These are phyloP conservation scores for Nomada flava DNA, from an alignment of 2,888 invertebrate species.

Conservation along the genomic window DNA sequence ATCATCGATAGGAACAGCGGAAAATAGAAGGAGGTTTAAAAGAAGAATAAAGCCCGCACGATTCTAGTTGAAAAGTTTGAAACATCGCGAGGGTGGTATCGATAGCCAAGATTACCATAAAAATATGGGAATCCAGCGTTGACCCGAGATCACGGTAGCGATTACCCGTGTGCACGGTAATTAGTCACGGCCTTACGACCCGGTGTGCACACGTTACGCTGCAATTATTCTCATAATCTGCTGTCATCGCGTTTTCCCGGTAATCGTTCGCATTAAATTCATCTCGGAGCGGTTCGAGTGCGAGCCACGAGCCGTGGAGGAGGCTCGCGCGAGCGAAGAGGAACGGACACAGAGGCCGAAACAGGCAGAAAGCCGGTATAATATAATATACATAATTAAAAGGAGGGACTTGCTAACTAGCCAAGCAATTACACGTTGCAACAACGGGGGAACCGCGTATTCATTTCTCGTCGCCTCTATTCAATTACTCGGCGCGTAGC, in stretches of 20 bases:
- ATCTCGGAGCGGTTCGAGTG: slow-evolving; percentile 32
- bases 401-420: slow-evolving; percentile 48
- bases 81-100: background rate
- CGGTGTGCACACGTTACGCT: slow-evolving; percentile 46
- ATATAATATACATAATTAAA: slow-evolving; percentile 63
- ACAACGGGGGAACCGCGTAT: slow-evolving; percentile 21
- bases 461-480: slow-evolving; percentile 43
- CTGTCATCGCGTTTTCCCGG: slow-evolving; percentile 73
- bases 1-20: background rate
- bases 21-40: background rate
- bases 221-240: slow-evolving; percentile 72
- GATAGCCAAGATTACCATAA: slow-evolving; percentile 57
- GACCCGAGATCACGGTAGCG: slow-evolving; percentile 59
- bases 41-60: background rate
- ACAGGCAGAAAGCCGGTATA: slow-evolving; percentile 20
- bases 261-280: slow-evolving; percentile 63
- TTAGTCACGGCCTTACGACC: slow-evolving; percentile 70
- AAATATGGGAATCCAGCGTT: slow-evolving; percentile 52
- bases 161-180: slow-evolving; percentile 59
- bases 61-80: background rate
- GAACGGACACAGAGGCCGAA: slow-evolving; percentile 8
- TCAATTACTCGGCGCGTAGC: slow-evolving; percentile 44
- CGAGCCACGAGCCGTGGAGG: slow-evolving; percentile 49
- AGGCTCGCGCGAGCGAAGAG: background rate
- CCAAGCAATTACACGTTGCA: slow-evolving; percentile 52